These are phyloP conservation scores for Drosophila parabipectinata DNA, from an alignment of 1,140 invertebrate genomes.

Conservation along the genomic window DNA sequence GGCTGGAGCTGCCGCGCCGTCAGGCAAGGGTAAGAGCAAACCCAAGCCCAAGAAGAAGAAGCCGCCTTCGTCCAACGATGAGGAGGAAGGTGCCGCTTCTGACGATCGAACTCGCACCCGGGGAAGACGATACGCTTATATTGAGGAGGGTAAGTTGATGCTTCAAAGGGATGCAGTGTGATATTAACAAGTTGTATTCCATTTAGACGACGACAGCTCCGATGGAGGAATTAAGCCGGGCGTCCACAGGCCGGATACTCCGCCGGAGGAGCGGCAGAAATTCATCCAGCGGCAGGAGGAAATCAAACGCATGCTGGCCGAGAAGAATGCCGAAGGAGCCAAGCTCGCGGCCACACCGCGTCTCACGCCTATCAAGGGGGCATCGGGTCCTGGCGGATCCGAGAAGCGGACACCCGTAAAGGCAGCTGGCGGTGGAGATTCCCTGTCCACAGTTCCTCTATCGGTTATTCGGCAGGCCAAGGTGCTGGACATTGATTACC, in stretches of 20 bases:
- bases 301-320: constrained; percentile 83
- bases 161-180: not conserved
- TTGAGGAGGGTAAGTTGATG: constrained; percentile 84
- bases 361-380: constrained; percentile 70
- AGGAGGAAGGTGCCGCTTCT: constrained; percentile 84
- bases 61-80: constrained; percentile 54
- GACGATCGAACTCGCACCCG: constrained; percentile 87
- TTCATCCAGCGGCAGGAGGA: constrained; percentile 83
- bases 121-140: constrained; percentile 89
- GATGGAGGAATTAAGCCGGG: constrained; percentile 86
- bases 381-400: constrained; percentile 1
- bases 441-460: constrained; percentile 78
- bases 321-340: constrained; percentile 82
- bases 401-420: constrained; percentile 71
- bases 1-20: constrained; percentile 30
- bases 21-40: constrained; percentile 62
- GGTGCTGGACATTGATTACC: constrained; percentile 81
- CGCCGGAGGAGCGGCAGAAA: constrained; percentile 81
- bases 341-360: constrained; percentile 79
- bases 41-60: constrained; percentile 67
- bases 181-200: not conserved
- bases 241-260: constrained; percentile 79
- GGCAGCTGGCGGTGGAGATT: constrained; percentile 42
- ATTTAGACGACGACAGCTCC: constrained; percentile 74
- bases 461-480: constrained; percentile 83